A percentile compares a stretch with the other conserved stretches of the same genome.
These are phyloP conservation scores for Noctilio leporinus DNA, from an alignment of 2,113 vertebrate genomes.

Conservation along the genomic window DNA sequence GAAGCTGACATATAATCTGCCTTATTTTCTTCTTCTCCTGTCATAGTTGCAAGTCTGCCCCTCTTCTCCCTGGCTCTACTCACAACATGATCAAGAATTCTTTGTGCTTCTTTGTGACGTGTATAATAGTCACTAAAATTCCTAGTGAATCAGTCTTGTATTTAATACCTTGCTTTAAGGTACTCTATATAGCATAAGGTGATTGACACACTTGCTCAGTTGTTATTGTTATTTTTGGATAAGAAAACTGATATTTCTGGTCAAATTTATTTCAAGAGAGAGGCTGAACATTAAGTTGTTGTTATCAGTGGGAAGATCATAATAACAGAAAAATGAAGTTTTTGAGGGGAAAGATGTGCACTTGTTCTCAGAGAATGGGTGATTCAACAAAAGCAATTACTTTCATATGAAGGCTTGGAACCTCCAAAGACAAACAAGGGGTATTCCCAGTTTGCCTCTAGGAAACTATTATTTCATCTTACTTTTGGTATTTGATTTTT, in stretches of 20 bases:
- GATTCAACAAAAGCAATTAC: constrained; percentile 57
- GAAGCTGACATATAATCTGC: background rate
- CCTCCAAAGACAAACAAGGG: background rate
- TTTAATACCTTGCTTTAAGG: background rate
- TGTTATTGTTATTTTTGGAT: background rate
- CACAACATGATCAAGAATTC: background rate
- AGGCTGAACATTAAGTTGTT: background rate
- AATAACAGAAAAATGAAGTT: background rate
- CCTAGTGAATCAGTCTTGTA: background rate
- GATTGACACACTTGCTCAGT: background rate
- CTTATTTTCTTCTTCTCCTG: background rate
- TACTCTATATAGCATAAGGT: background rate
- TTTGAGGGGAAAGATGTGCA: background rate
- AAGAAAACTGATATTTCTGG: background rate
- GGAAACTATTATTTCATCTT: constrained; percentile 39
- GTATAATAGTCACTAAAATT: background rate
- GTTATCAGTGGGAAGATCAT: background rate
- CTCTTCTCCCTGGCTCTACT: background rate
- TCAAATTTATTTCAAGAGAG: constrained; percentile 9
- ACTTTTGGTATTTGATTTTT: constrained; percentile 62
- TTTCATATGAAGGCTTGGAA: constrained; percentile 35
- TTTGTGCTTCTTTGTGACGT: background rate
- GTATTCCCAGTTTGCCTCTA: constrained; percentile 18
- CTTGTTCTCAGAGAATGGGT: background rate
- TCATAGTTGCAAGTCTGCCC: background rate